Evolutionary conservation across 2,113 vertebrate species (phyloP).

Genomic region (Diphyllodes magnificus): DNA sequence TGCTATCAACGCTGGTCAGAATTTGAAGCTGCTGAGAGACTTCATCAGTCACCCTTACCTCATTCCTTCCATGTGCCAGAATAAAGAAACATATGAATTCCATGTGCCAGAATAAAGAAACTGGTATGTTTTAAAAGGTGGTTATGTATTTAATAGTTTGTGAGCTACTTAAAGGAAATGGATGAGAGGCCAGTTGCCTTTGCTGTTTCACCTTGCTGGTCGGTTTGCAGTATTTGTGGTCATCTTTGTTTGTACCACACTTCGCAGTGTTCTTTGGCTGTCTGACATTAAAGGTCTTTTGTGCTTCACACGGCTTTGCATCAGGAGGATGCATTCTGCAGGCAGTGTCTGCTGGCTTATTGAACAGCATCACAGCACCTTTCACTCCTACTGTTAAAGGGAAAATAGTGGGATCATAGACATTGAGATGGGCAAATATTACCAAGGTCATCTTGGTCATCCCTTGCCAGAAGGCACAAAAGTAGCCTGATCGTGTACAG

Average conservation of each 20-base stretch:
- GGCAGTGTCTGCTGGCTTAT: not conserved
- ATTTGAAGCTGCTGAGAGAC: constrained; percentile 56
- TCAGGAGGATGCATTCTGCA: not conserved
- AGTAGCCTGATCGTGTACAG: not conserved
- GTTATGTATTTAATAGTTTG: constrained; percentile 37
- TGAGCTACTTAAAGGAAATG: constrained; percentile 33
- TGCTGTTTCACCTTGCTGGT: not conserved
- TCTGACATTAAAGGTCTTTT: not conserved
- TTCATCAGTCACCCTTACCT: constrained; percentile 57
- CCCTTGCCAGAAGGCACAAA: not conserved
- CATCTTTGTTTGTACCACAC: not conserved
- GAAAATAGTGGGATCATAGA: not conserved
- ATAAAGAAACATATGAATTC: constrained; percentile 42
- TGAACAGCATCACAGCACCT: not conserved
- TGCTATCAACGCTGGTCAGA: constrained; percentile 51
- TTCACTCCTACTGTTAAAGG: not conserved
- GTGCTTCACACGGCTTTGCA: not conserved
- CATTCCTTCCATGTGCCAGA: constrained; percentile 61
- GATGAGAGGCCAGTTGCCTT: not conserved
- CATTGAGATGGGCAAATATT: not conserved
- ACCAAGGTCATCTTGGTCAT: not conserved
- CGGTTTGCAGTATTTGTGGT: not conserved
- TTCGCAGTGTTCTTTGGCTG: not conserved
- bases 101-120: constrained; percentile 61
- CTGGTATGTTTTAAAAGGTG: constrained; percentile 35